Evolutionary conservation across 2,113 vertebrate genomes (phyloP).

Genomic region (Numida meleagris): DNA sequence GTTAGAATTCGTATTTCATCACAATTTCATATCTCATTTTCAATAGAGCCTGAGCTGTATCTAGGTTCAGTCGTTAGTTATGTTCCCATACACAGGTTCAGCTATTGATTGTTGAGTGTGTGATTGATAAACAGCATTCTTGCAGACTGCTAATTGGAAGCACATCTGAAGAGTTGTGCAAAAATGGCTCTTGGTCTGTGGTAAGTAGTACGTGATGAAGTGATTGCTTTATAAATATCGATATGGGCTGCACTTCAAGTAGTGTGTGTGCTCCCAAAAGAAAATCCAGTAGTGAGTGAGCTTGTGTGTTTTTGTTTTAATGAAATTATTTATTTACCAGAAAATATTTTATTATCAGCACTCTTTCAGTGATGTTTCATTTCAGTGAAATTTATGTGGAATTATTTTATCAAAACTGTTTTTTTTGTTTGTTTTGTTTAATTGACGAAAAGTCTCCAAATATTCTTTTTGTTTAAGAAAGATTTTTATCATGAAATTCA

Average conservation of each 20-base stretch:
- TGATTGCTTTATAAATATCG: background rate
- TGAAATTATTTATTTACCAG: background rate
- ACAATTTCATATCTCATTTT: background rate
- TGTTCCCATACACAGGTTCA: background rate
- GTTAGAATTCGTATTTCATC: background rate
- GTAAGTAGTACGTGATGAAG: background rate
- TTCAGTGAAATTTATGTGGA: background rate
- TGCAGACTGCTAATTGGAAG: background rate
- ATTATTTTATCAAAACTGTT: background rate
- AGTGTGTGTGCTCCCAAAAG: accelerated
- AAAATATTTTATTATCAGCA: background rate
- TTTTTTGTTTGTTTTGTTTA: accelerated
- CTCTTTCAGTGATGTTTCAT: background rate
- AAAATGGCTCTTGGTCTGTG: background rate
- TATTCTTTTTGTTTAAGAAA: background rate
- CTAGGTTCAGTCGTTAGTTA: background rate
- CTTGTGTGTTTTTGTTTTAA: background rate
- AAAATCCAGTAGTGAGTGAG: background rate
- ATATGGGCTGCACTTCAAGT: background rate
- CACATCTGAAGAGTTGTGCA: background rate
- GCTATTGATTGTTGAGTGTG: background rate
- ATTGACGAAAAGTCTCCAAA: background rate
- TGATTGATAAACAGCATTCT: background rate
- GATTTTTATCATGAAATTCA: background rate
- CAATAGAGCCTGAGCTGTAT: background rate